Percentiles rank a stretch among this genome's conserved stretches.
phyloP scores from a whole-genome alignment of 2,888 invertebrate species.

The Sussaba pulchella region DNA sequence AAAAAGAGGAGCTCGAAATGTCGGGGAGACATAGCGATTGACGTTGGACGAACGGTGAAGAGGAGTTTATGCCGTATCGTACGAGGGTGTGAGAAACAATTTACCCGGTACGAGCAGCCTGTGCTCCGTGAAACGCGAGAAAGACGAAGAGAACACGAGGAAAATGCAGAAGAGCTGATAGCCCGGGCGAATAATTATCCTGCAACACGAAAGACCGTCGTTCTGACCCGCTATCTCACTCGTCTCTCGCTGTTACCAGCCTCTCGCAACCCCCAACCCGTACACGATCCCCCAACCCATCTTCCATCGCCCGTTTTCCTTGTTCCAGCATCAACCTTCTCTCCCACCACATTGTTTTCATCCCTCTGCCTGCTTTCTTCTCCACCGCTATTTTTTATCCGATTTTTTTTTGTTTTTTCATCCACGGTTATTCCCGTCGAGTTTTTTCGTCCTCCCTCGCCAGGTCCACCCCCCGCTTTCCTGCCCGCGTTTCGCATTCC shows the following conservation, averaged over 20 bases:
- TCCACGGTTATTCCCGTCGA: slow-evolving; percentile 15
- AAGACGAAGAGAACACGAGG: background rate
- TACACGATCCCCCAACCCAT: background rate
- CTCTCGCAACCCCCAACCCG: slow-evolving; percentile 9
- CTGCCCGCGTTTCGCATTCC: slow-evolving; percentile 43
- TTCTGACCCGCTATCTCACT: slow-evolving; percentile 28
- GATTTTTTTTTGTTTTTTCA: slow-evolving; percentile 30
- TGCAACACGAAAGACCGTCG: slow-evolving; percentile 27
- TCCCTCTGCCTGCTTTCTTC: slow-evolving; percentile 17
- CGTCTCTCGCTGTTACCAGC: slow-evolving; percentile 24
- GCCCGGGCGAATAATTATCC: slow-evolving; percentile 48
- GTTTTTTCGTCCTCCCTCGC: slow-evolving; percentile 21
- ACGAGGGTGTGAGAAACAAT: slow-evolving; percentile 27
- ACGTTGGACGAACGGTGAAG: slow-evolving; percentile 6
- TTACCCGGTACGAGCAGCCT: slow-evolving; percentile 18
- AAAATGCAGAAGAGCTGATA: background rate
- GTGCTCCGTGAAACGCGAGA: background rate
- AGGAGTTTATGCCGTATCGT: background rate
- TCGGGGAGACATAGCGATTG: slow-evolving; percentile 5
- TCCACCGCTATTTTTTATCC: slow-evolving; percentile 13
- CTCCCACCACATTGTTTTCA: slow-evolving; percentile 43
- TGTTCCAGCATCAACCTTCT: background rate
- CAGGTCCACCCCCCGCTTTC: too few species aligned
- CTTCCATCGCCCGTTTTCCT: slow-evolving; percentile 5
- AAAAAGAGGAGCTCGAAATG: slow-evolving; percentile 7